Evolutionary conservation across 2,888 invertebrate genomes (phyloP), one percentile per base, ranked within the genome.

Genomic region (Athetis lepigone): DNA sequence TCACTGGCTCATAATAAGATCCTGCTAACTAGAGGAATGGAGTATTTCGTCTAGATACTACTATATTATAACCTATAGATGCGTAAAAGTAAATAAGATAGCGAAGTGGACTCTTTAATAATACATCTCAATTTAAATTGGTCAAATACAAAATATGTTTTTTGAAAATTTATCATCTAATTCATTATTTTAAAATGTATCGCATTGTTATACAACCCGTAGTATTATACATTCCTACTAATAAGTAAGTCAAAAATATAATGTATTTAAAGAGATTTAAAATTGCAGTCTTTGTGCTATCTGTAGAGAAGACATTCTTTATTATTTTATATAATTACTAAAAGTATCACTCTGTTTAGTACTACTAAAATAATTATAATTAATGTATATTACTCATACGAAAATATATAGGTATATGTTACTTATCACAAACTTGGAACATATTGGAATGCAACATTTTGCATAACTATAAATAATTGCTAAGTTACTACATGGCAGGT

Each of bases 341-440:
- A 54, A 57, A 51, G 52, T 75, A 70, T 70, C 56, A 57, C 52
- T 51, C 49, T 33, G 21, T 51, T 61, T 64, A 63, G 37, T 43
- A 56, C 42, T 71, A 75, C 2, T 58, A 54, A 54, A 59, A 36
- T 36, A 59, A 67, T 59, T 58, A 58, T 36, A 67, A 40, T 65
- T 65, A 52, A 51, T 68, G 54, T 76, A 64, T 52, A 76, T 46
- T 56, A 52, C 42, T 63, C 39, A 60, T 79, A 78, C 47, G 67
- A 79, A 76, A 73, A 74, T 80, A 67, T 61, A 68, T 63, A 61
- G 60, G 43, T 61, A 68, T 63, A 61, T 63, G 43, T 42, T 49
- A 52, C 68, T 63, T 78, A 78, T 62, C 70, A 77, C 61, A 75
- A 65, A 49, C 29, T 58, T 64, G 60, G 46, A 78, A 66, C 43